These are phyloP conservation scores for Eristalinus aeneus DNA, from an alignment of 2,888 invertebrate species.

Conservation along the genomic window DNA sequence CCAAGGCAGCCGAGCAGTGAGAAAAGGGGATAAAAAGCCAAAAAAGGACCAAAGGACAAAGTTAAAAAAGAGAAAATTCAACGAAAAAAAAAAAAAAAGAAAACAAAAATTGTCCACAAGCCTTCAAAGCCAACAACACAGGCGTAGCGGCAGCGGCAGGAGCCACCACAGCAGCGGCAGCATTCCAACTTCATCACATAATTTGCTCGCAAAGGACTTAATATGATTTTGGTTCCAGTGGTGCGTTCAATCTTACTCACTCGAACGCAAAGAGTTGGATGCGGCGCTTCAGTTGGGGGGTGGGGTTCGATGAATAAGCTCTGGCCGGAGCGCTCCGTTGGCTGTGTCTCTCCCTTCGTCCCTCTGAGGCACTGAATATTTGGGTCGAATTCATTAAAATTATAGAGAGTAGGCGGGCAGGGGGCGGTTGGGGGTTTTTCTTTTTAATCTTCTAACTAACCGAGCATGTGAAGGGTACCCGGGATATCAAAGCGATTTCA, in stretches of 20 bases:
- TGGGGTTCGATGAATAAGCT: not conserved
- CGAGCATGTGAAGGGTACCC: slow-evolving; percentile 39
- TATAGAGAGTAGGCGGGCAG: slow-evolving; percentile 1
- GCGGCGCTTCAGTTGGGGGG: not conserved
- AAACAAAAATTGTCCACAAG: slow-evolving; percentile 40
- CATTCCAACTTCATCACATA: slow-evolving; percentile 57
- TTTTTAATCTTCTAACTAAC: slow-evolving; percentile 40
- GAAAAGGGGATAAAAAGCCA: not conserved
- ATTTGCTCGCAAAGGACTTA: slow-evolving; percentile 52
- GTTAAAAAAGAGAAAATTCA: not conserved
- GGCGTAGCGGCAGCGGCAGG: not conserved
- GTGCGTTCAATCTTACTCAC: slow-evolving; percentile 43
- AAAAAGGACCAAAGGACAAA: not conserved
- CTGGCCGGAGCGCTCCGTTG: not conserved
- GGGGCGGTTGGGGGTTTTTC: not conserved
- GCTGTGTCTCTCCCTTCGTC: not conserved
- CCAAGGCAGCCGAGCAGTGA: not conserved
- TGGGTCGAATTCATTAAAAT: slow-evolving; percentile 60
- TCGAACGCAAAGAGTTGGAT: slow-evolving; percentile 34
- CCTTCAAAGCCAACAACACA: slow-evolving; percentile 44
- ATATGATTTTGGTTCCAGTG: slow-evolving; percentile 53
- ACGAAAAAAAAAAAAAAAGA: not conserved
- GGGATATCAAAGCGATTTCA: slow-evolving; percentile 40
- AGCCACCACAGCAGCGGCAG: not conserved
- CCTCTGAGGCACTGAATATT: slow-evolving; percentile 40